These are phyloP conservation scores for Erebia palarica DNA, from an alignment of 2,888 invertebrate species.

Conservation along the genomic window DNA sequence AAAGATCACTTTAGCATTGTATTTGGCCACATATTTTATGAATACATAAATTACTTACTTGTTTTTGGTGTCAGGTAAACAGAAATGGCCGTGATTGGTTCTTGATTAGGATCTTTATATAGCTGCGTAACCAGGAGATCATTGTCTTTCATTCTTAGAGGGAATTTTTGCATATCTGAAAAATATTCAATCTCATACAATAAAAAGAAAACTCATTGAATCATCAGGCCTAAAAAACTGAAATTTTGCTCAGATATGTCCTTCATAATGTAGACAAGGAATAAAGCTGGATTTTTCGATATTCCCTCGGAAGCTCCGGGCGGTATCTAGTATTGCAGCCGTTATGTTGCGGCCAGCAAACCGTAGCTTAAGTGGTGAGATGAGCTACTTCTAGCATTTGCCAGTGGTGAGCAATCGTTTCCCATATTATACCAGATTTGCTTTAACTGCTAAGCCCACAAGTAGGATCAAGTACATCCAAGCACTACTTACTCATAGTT, in stretches of 20 bases:
- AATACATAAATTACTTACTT: conserved; percentile 85
- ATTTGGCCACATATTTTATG: not conserved
- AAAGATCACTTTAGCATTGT: not conserved
- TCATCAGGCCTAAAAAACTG: too few relatives aligned
- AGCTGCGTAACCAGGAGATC: conserved; percentile 98
- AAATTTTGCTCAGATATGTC: too few relatives aligned
- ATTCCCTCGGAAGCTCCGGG: too few relatives aligned
- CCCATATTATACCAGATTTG: too few relatives aligned
- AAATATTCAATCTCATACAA: not conserved
- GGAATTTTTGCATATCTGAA: conserved; percentile 99
- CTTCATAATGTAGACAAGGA: too few relatives aligned
- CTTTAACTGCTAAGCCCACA: conserved; percentile 33
- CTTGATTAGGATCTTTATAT: conserved; percentile 96
- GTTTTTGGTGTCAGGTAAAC: conserved; percentile 99
- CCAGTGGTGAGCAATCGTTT: too few relatives aligned
- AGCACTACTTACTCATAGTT: conserved; percentile 89
- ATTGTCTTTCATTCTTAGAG: conserved; percentile 99
- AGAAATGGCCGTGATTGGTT: conserved; percentile 98
- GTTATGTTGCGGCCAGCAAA: too few relatives aligned
- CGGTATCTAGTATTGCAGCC: too few relatives aligned
- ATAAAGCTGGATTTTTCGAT: too few relatives aligned
- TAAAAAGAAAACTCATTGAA: not conserved
- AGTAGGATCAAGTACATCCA: not conserved
- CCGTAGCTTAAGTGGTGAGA: too few relatives aligned
- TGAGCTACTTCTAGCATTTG: too few relatives aligned